phyloP scores from a whole-genome alignment of 2,113 vertebrate species.

The Felis chaus region DNA sequence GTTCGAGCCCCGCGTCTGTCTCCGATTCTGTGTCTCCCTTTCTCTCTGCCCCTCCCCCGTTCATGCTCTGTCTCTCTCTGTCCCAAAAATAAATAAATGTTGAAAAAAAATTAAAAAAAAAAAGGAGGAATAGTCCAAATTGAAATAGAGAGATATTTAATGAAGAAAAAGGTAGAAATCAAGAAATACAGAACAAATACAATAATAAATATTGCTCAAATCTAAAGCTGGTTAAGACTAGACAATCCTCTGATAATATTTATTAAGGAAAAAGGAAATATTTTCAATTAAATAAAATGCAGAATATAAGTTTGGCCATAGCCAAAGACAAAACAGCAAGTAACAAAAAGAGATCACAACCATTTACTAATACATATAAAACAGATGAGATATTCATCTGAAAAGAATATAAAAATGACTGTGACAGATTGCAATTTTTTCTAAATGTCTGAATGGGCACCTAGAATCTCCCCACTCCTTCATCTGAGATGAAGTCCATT shows the following conservation, averaged over 20 bases:
- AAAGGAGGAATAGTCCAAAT: background rate
- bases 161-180: background rate
- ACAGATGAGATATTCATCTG: background rate
- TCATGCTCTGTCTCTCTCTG: too few relatives aligned
- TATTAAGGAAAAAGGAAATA: background rate
- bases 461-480: background rate
- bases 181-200: background rate
- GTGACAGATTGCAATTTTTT: background rate
- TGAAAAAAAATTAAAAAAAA: too few relatives aligned
- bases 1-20: too few relatives aligned
- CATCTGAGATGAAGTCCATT: background rate
- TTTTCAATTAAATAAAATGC: background rate
- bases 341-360: background rate
- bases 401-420: background rate
- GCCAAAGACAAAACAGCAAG: background rate
- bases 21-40: too few relatives aligned
- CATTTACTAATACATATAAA: background rate
- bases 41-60: too few relatives aligned
- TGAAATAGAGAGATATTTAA: background rate
- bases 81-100: too few relatives aligned
- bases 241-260: background rate
- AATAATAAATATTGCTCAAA: background rate
- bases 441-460: background rate
- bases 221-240: background rate
- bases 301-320: background rate